Conservation (phyloP, 2,113 vertebrate species). For the Orthonyx spaldingii region DNA sequence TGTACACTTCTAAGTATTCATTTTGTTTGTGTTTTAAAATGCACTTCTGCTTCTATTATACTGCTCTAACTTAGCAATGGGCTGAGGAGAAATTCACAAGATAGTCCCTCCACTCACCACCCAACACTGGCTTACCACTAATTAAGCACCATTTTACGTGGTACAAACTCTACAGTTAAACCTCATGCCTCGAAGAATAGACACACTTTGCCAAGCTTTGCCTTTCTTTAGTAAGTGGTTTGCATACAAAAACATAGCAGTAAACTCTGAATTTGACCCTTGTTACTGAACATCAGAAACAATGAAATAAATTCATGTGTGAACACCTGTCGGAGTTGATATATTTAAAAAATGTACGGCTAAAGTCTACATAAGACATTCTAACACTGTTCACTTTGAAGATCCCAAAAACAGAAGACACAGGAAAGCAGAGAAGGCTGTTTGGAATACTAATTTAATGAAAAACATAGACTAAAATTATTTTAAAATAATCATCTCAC, state of each 20-base stretch:
- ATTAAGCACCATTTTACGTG: fast-evolving
- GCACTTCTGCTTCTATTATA: not conserved
- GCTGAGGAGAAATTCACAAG: not conserved
- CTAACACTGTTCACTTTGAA: not conserved
- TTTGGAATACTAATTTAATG: not conserved
- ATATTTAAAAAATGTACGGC: not conserved
- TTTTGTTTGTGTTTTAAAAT: not conserved
- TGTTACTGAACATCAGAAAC: not conserved
- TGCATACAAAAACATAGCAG: not conserved
- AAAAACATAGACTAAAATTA: not conserved
- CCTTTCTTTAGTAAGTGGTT: not conserved
- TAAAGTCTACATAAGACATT: not conserved
- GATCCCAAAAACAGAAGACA: not conserved
- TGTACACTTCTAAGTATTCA: not conserved
- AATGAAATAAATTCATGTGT: not conserved
- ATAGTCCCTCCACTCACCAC: not conserved
- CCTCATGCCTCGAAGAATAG: not conserved
- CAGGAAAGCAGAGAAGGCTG: not conserved
- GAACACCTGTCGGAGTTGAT: not conserved
- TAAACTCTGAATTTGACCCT: not conserved
- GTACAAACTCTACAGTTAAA: not conserved
- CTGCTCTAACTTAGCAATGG: not conserved
- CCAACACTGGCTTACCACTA: not conserved
- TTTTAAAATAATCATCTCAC: slow-evolving; percentile 1
- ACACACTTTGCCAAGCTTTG: not conserved